Percentiles rank a stretch among this genome's conserved stretches.
Evolutionary conservation across 2,797 vertebrate genomes (phyloP).

Genomic region (Peromyscus eremicus): DNA sequence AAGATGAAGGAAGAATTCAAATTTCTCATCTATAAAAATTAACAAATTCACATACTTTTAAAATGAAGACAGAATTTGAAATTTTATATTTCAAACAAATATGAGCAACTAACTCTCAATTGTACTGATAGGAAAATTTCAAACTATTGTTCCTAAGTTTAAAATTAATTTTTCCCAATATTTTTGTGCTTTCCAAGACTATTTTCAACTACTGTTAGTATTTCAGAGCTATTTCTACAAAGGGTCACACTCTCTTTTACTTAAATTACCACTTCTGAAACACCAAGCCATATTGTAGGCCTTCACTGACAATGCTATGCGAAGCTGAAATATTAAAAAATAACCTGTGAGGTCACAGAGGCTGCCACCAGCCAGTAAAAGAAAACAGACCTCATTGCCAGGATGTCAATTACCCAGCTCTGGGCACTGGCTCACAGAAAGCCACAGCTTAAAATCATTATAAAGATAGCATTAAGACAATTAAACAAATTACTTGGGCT

Average conservation of each 20-base stretch:
- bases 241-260: constrained; percentile 13
- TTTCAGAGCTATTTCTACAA: constrained; percentile 21
- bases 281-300: constrained; percentile 17
- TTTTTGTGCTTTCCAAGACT: neutral
- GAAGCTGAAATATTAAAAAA: constrained; percentile 63
- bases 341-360: constrained; percentile 38
- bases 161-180: constrained; percentile 35
- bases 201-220: constrained; percentile 55
- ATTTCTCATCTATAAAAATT: neutral
- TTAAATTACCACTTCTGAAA: constrained; percentile 27
- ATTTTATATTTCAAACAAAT: constrained; percentile 38
- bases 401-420: constrained; percentile 86
- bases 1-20: constrained; percentile 25
- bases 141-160: constrained; percentile 1
- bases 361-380: constrained; percentile 79
- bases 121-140: neutral
- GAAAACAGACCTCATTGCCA: constrained; percentile 86
- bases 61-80: constrained; percentile 18
- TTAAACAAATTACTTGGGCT: constrained; percentile 88
- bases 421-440: constrained; percentile 83
- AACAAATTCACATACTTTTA: neutral
- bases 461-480: constrained; percentile 84
- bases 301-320: constrained; percentile 36
- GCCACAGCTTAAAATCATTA: constrained; percentile 92
- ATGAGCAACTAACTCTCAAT: neutral